Evolutionary conservation across 2,888 invertebrate species (phyloP), one percentile per base, ranked within the genome.

Genomic region (Sacculina carcini): DNA sequence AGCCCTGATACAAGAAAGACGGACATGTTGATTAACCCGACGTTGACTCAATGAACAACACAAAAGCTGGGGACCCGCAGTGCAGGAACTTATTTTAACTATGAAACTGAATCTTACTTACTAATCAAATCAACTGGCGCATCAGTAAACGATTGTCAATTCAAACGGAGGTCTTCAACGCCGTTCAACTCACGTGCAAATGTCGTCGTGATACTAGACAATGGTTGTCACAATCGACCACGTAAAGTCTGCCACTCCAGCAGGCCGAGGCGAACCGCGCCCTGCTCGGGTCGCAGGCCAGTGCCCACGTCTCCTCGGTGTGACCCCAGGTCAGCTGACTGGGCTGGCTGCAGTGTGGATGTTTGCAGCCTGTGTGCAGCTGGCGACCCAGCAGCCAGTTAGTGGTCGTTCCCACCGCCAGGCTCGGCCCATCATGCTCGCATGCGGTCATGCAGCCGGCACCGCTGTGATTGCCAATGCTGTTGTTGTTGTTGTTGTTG

Each of bases 201-300:
- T 86, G 85, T 67, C 83, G 82, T 63, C 78, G 80, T 87, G 87
- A 87, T 21, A 87, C 77, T 23, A 82, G 79, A 50, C 79, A 77
- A 63, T 83, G 83, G 39, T 81, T 77, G 63, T 83, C 73, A 0
- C 79, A 78, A 66, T 89, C 87, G 87, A 87, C 87, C 64, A 86
- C 72, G 66, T 81, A 80, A 48, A 85, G 68, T 55, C 79, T 70
- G 52, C 76, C 71, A 63, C 84, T 84, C 67, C 76, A 77, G 53
- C 81, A 82, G 3, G 81, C 83, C 14, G 86, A 80, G 34, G 80
- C 75, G 66, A 89, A 89, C 69, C 87, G 86, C 26, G 79, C 76
- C 60, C 85, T 71, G 42, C 71, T 67, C 0, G 87, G 86, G 66
- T 86, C 85, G 1, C 76, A 67, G 1, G 83, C 81, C 52, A 89